phyloP scores from a whole-genome alignment of 1,140 invertebrate species.

The Battus philenor region DNA sequence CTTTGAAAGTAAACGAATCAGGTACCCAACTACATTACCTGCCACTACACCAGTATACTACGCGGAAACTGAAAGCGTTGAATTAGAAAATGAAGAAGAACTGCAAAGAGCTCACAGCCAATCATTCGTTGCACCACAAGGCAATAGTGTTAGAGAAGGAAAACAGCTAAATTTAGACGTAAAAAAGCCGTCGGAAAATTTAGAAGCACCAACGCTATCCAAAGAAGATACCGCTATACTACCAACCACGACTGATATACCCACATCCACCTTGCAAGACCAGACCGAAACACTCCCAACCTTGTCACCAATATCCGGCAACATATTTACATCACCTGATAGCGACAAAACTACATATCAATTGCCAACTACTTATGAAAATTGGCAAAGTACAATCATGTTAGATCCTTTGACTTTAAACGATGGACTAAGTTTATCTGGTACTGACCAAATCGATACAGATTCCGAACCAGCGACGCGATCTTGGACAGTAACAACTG shows the following conservation, averaged over 20 bases:
- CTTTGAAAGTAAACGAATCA: conserved; percentile 66
- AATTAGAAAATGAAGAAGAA: conserved; percentile 73
- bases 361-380: conserved; percentile 58
- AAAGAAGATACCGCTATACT: conserved; percentile 35
- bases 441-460: conserved; percentile 23
- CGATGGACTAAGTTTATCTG: conserved; percentile 75
- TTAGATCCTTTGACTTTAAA: conserved; percentile 83
- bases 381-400: conserved; percentile 80
- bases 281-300: conserved; percentile 40
- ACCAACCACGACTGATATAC: conserved; percentile 43
- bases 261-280: conserved; percentile 36
- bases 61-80: conserved; percentile 58
- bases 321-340: conserved; percentile 55
- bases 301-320: conserved; percentile 32
- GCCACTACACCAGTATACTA: conserved; percentile 48
- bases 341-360: conserved; percentile 54
- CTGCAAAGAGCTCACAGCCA: conserved; percentile 73
- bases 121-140: conserved; percentile 62
- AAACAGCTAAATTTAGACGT: conserved; percentile 60
- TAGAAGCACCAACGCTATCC: conserved; percentile 54
- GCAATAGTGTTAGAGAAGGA: conserved; percentile 55
- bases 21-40: conserved; percentile 30
- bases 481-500: conserved; percentile 28
- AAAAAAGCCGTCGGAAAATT: conserved; percentile 52
- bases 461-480: conserved; percentile 28